A percentile compares a stretch with the other conserved stretches of the same genome.
Conservation (phyloP, 1,140 invertebrate genomes). For the Spodoptera litura region DNA sequence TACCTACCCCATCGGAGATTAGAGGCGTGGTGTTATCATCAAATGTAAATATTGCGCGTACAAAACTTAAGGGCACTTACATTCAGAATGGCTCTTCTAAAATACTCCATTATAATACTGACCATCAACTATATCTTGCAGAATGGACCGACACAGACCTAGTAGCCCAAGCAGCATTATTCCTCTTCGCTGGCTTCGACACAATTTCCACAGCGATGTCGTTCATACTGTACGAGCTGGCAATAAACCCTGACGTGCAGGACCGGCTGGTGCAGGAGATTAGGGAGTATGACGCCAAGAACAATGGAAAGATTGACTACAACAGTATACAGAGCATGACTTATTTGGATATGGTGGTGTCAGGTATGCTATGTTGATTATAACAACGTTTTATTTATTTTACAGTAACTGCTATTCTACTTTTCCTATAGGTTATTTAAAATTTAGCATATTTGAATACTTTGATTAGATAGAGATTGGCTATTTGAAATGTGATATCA, state of each 20-base stretch:
- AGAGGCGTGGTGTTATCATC: too few species aligned
- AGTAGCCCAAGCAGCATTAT: slow-evolving; percentile 71
- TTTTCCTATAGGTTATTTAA: too few species aligned
- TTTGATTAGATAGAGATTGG: too few species aligned
- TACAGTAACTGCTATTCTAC: too few species aligned
- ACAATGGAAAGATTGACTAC: slow-evolving; percentile 63
- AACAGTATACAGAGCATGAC: slow-evolving; percentile 62
- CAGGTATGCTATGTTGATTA: slow-evolving; percentile 56
- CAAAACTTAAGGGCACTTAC: too few species aligned
- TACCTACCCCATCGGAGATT: too few species aligned
- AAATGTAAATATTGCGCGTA: too few species aligned
- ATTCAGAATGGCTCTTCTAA: too few species aligned
- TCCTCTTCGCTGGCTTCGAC: slow-evolving; percentile 88
- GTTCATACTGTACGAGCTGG: slow-evolving; percentile 87
- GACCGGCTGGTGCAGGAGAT: slow-evolving; percentile 74
- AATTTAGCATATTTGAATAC: too few species aligned
- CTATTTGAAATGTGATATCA: too few species aligned
- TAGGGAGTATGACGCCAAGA: slow-evolving; percentile 57
- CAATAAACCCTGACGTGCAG: slow-evolving; percentile 87
- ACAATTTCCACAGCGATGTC: slow-evolving; percentile 87
- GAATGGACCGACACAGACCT: slow-evolving; percentile 70
- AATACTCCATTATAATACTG: too few species aligned
- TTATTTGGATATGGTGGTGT: slow-evolving; percentile 75
- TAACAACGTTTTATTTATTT: not conserved
- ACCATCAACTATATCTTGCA: slow-evolving; percentile 15